phyloP scores from a whole-genome alignment of 2,113 vertebrate genomes.

The Phrynocephalus versicolor region DNA sequence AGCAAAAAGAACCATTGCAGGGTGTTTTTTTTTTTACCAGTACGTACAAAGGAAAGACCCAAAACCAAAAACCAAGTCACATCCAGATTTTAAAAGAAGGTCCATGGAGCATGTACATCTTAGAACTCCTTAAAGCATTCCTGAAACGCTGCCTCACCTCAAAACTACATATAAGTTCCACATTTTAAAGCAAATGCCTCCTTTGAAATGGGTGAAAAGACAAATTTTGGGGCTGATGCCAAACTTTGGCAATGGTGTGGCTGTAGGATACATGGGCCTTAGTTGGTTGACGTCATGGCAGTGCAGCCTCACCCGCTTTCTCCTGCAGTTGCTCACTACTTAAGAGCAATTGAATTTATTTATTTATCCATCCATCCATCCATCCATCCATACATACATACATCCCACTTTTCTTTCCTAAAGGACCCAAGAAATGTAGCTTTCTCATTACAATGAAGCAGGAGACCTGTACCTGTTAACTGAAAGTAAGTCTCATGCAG shows the following conservation, averaged over 20 bases:
- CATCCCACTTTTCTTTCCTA: too few relatives aligned
- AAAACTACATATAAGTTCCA: neutral
- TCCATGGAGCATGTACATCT: neutral
- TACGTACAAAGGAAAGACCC: too few relatives aligned
- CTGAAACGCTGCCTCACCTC: neutral
- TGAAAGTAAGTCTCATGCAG: neutral
- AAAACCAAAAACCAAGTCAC: neutral
- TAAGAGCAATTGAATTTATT: too few relatives aligned
- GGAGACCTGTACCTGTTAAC: neutral
- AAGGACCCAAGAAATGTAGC: too few relatives aligned
- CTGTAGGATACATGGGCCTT: neutral
- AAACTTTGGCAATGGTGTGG: too few relatives aligned
- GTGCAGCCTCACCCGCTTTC: too few relatives aligned
- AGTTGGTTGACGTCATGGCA: neutral
- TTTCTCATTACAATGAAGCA: neutral
- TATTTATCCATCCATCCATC: too few relatives aligned
- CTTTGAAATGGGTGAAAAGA: neutral
- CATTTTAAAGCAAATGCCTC: neutral
- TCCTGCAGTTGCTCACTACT: too few relatives aligned
- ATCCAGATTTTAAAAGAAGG: neutral
- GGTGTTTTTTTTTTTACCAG: too few relatives aligned
- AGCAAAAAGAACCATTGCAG: neutral
- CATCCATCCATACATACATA: too few relatives aligned
- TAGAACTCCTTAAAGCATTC: neutral
- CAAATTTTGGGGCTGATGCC: too few relatives aligned